Evolutionary conservation across 2,888 invertebrate genomes (phyloP).

Genomic region (Lithophane ornitopus): DNA sequence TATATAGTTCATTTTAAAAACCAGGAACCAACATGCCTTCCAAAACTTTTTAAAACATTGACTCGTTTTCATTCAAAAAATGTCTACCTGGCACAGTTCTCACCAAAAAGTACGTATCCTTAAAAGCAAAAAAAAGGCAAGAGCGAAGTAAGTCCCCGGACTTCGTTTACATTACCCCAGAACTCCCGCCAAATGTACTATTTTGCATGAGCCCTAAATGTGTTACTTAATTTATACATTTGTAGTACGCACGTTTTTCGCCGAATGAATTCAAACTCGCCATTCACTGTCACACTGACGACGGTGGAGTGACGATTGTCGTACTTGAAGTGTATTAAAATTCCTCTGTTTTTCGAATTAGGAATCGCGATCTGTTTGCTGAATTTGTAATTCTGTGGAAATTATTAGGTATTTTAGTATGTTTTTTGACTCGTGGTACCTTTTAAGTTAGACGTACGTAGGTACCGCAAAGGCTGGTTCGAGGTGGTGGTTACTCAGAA

Average conservation of each 20-base stretch:
- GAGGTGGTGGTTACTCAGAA: neutral
- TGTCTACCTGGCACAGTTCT: neutral
- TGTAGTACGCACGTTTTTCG: slow-evolving; percentile 44
- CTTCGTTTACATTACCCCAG: neutral
- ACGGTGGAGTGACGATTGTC: slow-evolving; percentile 22
- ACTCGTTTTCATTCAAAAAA: neutral
- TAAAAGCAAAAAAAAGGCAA: slow-evolving; percentile 10
- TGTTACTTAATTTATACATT: slow-evolving; percentile 56
- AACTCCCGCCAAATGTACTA: slow-evolving; percentile 27
- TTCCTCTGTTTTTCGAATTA: slow-evolving; percentile 38
- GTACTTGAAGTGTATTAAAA: slow-evolving; percentile 36
- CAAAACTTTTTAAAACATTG: neutral
- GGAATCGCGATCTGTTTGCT: neutral
- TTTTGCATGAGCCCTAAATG: slow-evolving; percentile 24
- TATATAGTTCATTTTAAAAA: neutral
- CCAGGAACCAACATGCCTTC: neutral
- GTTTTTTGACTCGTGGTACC: neutral
- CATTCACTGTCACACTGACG: slow-evolving; percentile 36
- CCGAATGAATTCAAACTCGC: slow-evolving; percentile 44
- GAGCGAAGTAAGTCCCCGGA: neutral
- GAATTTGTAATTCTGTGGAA: neutral
- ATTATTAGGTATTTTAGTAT: neutral
- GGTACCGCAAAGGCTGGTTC: neutral
- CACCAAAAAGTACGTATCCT: neutral
- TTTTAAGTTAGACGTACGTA: neutral